phyloP scores from a whole-genome alignment of 2,888 invertebrate genomes.

The Hypercompe scribonia region DNA sequence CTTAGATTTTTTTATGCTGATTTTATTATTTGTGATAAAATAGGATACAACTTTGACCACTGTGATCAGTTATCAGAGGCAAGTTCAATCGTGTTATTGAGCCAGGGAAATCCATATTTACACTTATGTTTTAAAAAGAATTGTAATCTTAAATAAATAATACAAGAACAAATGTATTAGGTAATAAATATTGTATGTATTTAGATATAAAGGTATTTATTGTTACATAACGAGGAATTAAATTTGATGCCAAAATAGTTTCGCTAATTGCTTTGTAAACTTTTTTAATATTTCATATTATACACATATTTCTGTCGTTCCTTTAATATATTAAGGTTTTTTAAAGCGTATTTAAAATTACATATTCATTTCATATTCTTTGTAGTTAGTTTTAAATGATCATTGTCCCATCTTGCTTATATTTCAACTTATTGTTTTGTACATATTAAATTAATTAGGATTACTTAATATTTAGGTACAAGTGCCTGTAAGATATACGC shows the following conservation, averaged over 20 bases:
- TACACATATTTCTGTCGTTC: slow-evolving; percentile 33
- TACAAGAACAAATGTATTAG: slow-evolving; percentile 8
- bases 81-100: background rate
- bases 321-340: slow-evolving; percentile 37
- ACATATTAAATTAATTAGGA: slow-evolving; percentile 51
- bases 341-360: slow-evolving; percentile 14
- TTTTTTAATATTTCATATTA: slow-evolving; percentile 22
- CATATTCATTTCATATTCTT: slow-evolving; percentile 12
- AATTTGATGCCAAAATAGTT: slow-evolving; percentile 74
- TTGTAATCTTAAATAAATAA: slow-evolving; percentile 43
- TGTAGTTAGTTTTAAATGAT: slow-evolving; percentile 27
- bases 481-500: slow-evolving; percentile 31
- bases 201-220: slow-evolving; percentile 57
- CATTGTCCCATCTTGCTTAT: slow-evolving; percentile 38
- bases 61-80: background rate
- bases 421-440: slow-evolving; percentile 39
- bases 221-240: slow-evolving; percentile 59
- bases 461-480: slow-evolving; percentile 30
- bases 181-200: slow-evolving; percentile 39
- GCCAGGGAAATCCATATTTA: background rate
- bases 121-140: slow-evolving; percentile 19
- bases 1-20: slow-evolving; percentile 1
- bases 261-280: slow-evolving; percentile 48
- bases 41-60: background rate
- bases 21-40: background rate